Evolutionary conservation across 2,113 vertebrate species (phyloP), one percentile per base, ranked within the genome.

Genomic region (Ctenomys sociabilis): DNA sequence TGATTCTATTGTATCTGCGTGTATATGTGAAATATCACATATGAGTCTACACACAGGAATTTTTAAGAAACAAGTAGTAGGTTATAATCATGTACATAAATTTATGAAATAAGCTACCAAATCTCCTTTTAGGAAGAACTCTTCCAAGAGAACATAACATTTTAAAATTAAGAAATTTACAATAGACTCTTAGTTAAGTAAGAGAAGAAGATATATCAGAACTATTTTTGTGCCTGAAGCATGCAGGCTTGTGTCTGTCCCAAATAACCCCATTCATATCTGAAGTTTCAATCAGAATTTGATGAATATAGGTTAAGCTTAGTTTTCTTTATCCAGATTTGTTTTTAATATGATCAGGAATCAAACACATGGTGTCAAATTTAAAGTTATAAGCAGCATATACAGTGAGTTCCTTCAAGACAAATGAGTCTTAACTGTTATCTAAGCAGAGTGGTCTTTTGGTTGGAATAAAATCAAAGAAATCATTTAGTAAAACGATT

Each of bases 401-500:
- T 24, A 90, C 9, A 84, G 91, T 70, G 80, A 95, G 85, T 68
- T 96, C 30, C 66, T 88, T 87, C 7, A n/a, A 96, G 87, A 89
- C 19, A 92, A 83, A 57, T 28, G 24, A 75, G 12, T 75, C 64
- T 37, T 83, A 88, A 1, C 66, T 96, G 26, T 57, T 86, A 78
- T 94, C 49, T 96, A 91, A 93, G 88, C 66, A 93, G 59, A 94
- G 57, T 17, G 26, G 28, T 32, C 45, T 91, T 96, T 70, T 93
- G 90, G 86, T n/a, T 57, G 85, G 90, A 88, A 40, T 49, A 70
- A 1, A 94, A 88, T 22, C 28, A 49, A 87, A 54, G 87, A 84
- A 96, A 70, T 97, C 28, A 81, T 10, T 72, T 35, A 94, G 85
- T n/a, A n/a, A n/a, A n/a, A n/a, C n/a, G n/a, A n/a, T n/a, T n/a